Evolutionary conservation across 1,140 invertebrate species (phyloP).

Genomic region (Protaetia brevitarsis): DNA sequence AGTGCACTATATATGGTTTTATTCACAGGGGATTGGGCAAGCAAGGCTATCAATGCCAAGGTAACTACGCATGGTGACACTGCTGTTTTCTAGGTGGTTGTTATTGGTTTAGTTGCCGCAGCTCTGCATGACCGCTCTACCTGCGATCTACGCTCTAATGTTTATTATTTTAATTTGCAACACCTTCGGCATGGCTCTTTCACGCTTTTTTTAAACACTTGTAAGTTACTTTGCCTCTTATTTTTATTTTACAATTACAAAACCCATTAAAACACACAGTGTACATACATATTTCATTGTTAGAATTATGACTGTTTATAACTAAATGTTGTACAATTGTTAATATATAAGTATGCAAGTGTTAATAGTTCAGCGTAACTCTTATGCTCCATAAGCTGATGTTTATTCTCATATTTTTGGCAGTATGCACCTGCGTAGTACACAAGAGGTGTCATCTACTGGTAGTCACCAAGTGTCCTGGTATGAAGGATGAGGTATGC

Average conservation of each 20-base stretch:
- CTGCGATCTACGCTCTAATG: slow-evolving; percentile 30
- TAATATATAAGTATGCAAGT: background rate
- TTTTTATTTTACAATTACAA: slow-evolving; percentile 16
- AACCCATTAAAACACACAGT: background rate
- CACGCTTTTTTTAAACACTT: slow-evolving; percentile 44
- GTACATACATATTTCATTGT: background rate
- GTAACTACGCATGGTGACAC: slow-evolving; percentile 55
- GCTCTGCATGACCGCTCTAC: slow-evolving; percentile 22
- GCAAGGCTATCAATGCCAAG: slow-evolving; percentile 99
- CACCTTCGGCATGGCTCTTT: slow-evolving; percentile 45
- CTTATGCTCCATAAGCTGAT: background rate
- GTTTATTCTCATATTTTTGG: slow-evolving; percentile 43
- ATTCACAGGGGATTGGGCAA: slow-evolving; percentile 90
- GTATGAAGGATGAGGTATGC: slow-evolving; percentile 85
- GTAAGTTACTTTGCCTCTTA: slow-evolving; percentile 38
- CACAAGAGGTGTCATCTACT: slow-evolving; percentile 95
- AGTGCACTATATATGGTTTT: slow-evolving; percentile 54
- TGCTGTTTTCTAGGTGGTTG: slow-evolving; percentile 25
- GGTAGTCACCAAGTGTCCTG: slow-evolving; percentile 93
- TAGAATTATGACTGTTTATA: background rate
- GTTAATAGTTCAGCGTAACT: background rate
- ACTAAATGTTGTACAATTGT: slow-evolving; percentile 1
- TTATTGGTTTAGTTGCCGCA: slow-evolving; percentile 25
- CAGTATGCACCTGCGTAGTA: slow-evolving; percentile 96
- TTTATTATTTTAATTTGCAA: slow-evolving; percentile 45